These are phyloP conservation scores for Hartigia nigra DNA, from an alignment of 2,888 invertebrate genomes.

Conservation along the genomic window DNA sequence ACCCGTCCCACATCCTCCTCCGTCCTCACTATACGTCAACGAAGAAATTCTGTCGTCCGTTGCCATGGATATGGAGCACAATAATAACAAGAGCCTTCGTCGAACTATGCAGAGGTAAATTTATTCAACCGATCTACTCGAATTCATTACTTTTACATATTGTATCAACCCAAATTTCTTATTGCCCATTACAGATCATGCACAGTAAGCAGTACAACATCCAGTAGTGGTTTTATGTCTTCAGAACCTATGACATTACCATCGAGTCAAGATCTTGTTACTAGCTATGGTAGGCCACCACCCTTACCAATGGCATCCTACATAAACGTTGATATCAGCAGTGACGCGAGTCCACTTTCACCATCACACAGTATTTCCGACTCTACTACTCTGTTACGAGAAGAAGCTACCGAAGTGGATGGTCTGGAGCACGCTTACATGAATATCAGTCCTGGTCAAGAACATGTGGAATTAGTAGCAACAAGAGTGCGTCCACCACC, in stretches of 20 bases:
- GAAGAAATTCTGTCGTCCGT: conserved; percentile 56
- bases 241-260: conserved; percentile 37
- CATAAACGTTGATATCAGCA: conserved; percentile 62
- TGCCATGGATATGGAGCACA: conserved; percentile 64
- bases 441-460: conserved; percentile 65
- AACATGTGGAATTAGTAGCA: conserved; percentile 34
- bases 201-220: conserved; percentile 52
- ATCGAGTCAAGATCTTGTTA: conserved; percentile 28
- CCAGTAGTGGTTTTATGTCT: conserved; percentile 45
- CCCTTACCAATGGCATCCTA: conserved; percentile 51
- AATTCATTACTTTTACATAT: neutral
- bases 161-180: neutral
- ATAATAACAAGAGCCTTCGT: conserved; percentile 67
- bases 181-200: conserved; percentile 45
- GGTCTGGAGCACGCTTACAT: conserved; percentile 59
- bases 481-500: conserved; percentile 42
- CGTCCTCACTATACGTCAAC: conserved; percentile 62
- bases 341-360: conserved; percentile 52
- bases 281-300: conserved; percentile 31
- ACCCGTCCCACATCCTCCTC: conserved; percentile 57
- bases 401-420: conserved; percentile 42
- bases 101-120: conserved; percentile 57
- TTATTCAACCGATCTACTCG: neutral
- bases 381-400: conserved; percentile 34
- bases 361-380: conserved; percentile 50